phyloP scores from a whole-genome alignment of 2,113 vertebrate genomes.

The Synchiropus splendidus region DNA sequence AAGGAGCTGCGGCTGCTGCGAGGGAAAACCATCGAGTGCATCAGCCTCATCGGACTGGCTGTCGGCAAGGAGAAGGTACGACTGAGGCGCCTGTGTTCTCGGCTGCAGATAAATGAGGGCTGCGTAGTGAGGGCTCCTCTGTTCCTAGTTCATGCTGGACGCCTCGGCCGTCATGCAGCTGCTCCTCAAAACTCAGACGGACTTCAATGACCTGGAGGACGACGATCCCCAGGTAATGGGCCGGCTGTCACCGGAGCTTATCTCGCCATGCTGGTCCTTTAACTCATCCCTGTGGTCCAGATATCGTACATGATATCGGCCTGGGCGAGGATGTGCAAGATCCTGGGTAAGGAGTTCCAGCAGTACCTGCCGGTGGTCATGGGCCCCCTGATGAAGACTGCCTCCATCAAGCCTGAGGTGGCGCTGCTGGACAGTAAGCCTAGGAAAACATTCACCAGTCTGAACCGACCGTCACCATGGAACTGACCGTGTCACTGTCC shows the following conservation, averaged over 20 bases:
- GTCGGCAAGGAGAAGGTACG: conserved; percentile 94
- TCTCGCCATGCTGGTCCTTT: rapidly evolving
- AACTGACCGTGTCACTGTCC: background rate
- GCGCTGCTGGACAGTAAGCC: conserved; percentile 92
- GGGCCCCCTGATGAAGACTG: conserved; percentile 98
- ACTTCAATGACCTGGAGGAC: conserved; percentile 93
- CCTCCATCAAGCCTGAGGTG: conserved; percentile 97
- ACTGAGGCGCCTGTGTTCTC: too few species aligned
- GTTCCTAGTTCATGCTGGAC: conserved; percentile 91
- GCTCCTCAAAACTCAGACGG: conserved; percentile 92
- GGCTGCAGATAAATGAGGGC: background rate
- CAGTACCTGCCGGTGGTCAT: conserved; percentile 98
- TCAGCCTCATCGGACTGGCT: conserved; percentile 95
- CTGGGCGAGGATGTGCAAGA: conserved; percentile 99
- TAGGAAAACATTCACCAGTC: too few species aligned
- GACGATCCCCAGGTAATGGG: conserved; percentile 88
- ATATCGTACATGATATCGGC: conserved; percentile 99
- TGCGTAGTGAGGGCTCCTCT: background rate
- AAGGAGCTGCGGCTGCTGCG: conserved; percentile 91
- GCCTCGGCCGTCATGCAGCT: conserved; percentile 97
- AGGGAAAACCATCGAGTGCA: conserved; percentile 97
- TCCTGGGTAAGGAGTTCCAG: conserved; percentile 96
- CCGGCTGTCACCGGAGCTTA: background rate
- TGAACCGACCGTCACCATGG: too few species aligned
- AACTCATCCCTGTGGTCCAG: conserved; percentile 40